These are phyloP conservation scores for Aptenodytes forsteri DNA, from an alignment of 2,113 vertebrate genomes.

Conservation along the genomic window DNA sequence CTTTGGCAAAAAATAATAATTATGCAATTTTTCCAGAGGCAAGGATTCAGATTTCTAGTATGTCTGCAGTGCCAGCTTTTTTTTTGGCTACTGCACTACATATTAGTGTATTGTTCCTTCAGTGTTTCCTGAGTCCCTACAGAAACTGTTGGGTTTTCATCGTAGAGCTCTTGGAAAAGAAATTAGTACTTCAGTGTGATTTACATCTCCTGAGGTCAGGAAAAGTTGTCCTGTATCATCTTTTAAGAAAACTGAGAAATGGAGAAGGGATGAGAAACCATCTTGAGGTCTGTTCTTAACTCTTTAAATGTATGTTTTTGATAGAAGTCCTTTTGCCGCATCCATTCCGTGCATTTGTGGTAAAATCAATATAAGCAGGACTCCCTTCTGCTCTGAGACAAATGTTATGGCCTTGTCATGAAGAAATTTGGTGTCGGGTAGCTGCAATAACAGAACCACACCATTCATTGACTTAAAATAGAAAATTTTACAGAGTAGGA, in stretches of 20 bases:
- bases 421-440: background rate
- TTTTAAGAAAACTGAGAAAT: background rate
- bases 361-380: background rate
- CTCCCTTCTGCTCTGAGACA: background rate
- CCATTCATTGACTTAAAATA: background rate
- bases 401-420: background rate
- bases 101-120: background rate
- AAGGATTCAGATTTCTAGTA: background rate
- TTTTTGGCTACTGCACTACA: background rate
- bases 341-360: background rate
- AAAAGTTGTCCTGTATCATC: background rate
- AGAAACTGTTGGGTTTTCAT: background rate
- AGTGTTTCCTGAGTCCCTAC: background rate
- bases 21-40: background rate
- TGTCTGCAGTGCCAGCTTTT: background rate
- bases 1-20: background rate
- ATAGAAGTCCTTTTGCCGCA: background rate
- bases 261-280: background rate
- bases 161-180: background rate
- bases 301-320: background rate
- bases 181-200: background rate
- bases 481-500: background rate
- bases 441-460: background rate
- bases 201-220: background rate
- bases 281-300: background rate